These are phyloP conservation scores for Euura saliciscinereae DNA, from an alignment of 1,140 invertebrate genomes.

Conservation along the genomic window DNA sequence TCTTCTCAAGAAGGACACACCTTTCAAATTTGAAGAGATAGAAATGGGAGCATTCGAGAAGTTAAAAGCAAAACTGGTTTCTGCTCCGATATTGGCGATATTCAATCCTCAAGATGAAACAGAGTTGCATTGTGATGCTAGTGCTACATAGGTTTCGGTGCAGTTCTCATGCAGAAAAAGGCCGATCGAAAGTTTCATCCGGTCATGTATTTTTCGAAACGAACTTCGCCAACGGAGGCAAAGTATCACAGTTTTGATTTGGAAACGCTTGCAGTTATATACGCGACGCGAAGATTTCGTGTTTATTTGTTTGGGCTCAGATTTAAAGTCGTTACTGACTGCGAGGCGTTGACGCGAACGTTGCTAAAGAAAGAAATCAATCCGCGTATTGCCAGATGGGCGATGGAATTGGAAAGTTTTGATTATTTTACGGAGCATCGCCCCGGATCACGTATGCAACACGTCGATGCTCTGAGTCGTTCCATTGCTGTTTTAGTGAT, in stretches of 20 bases:
- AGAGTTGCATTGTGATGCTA: constrained; percentile 33
- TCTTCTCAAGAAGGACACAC: constrained; percentile 6
- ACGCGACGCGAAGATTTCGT: constrained; percentile 57
- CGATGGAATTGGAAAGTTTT: constrained; percentile 28
- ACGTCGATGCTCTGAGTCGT: constrained; percentile 37
- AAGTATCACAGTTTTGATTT: too few species aligned
- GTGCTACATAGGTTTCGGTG: constrained; percentile 31
- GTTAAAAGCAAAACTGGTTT: constrained; percentile 25
- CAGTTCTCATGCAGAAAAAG: constrained; percentile 40
- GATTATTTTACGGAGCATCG: constrained; percentile 32
- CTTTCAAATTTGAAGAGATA: constrained; percentile 23
- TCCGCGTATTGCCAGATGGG: constrained; percentile 31
- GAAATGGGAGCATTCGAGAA: constrained; percentile 18
- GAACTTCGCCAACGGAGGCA: constrained; percentile 49
- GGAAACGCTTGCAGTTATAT: constrained; percentile 59
- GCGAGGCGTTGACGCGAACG: constrained; percentile 29
- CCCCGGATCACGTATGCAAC: constrained; percentile 22
- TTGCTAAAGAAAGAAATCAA: constrained; percentile 26
- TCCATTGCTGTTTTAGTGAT: constrained; percentile 20
- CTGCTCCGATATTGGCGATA: background rate
- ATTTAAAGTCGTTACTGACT: constrained; percentile 57
- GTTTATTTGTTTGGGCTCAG: constrained; percentile 56
- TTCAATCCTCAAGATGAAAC: constrained; percentile 23
- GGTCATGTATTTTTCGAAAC: constrained; percentile 52
- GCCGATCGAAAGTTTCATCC: constrained; percentile 38